A percentile compares a stretch with the other conserved stretches of the same genome.
Conservation (phyloP, 2,888 invertebrate species). For the Emmelina monodactyla region DNA sequence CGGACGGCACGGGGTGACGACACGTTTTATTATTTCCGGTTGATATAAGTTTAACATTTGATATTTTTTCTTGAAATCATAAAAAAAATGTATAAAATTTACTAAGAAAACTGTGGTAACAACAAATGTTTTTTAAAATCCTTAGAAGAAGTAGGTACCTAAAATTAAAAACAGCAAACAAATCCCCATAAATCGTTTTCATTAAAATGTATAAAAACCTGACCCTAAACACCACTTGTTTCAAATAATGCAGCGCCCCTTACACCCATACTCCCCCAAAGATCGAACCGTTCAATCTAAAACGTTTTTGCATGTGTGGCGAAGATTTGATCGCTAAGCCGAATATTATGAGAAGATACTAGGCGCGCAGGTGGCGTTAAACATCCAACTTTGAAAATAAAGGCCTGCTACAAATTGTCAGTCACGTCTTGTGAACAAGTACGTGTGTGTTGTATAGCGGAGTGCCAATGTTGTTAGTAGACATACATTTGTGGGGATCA, state of each 20-base stretch:
- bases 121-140: not conserved
- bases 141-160: too few species aligned
- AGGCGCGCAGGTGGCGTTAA: slow-evolving; percentile 59
- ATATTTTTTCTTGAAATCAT: not conserved
- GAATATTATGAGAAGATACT: slow-evolving; percentile 67
- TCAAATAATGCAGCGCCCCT: not conserved
- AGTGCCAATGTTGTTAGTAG: too few species aligned
- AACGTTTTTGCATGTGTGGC: slow-evolving; percentile 13
- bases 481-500: too few species aligned
- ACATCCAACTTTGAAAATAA: slow-evolving; percentile 38
- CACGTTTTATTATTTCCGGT: slow-evolving; percentile 38
- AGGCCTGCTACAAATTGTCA: not conserved
- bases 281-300: slow-evolving; percentile 24
- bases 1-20: slow-evolving; percentile 42
- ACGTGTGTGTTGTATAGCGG: not conserved
- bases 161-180: too few species aligned
- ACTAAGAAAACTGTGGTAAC: not conserved
- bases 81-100: not conserved
- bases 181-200: too few species aligned
- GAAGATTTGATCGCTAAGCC: slow-evolving; percentile 41
- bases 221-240: too few species aligned
- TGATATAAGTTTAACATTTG: too few species aligned
- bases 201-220: too few species aligned
- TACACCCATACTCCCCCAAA: slow-evolving; percentile 15
- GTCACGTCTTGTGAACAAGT: not conserved